These are phyloP conservation scores for Erpetoichthys calabaricus DNA, from an alignment of 2,797 vertebrate species.

Conservation along the genomic window DNA sequence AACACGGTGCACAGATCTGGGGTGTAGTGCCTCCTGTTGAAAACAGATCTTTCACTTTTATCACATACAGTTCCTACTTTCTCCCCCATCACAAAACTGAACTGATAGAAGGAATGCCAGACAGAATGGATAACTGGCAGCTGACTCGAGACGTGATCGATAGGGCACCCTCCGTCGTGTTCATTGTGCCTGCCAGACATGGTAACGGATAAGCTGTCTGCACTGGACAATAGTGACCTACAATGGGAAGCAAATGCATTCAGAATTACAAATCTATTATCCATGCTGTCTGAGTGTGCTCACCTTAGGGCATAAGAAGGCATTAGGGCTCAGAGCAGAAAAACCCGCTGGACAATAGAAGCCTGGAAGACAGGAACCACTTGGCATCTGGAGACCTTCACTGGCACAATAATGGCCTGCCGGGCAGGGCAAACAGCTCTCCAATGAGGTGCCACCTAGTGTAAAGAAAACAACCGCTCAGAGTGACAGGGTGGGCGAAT, in stretches of 20 bases:
- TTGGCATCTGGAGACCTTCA: constrained; percentile 47
- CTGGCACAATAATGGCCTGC: constrained; percentile 67
- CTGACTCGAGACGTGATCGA: constrained; percentile 17
- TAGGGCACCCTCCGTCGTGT: constrained; percentile 41
- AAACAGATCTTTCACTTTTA: too few species aligned
- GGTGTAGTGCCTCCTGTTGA: too few species aligned
- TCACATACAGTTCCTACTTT: too few species aligned
- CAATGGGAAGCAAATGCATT: too few species aligned
- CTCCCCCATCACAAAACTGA: too few species aligned
- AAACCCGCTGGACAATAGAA: constrained; percentile 67
- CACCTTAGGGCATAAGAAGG: constrained; percentile 73
- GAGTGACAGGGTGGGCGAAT: not conserved
- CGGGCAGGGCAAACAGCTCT: constrained; percentile 64
- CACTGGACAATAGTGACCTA: constrained; percentile 69
- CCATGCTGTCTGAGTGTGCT: not conserved
- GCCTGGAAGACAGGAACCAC: constrained; percentile 54
- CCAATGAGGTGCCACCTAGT: constrained; percentile 57
- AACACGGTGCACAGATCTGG: too few species aligned
- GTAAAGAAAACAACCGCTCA: not conserved
- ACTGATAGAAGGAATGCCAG: too few species aligned
- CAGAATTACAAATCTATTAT: too few species aligned
- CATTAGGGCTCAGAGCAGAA: constrained; percentile 51
- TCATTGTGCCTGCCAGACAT: constrained; percentile 67
- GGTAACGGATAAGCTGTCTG: constrained; percentile 44
- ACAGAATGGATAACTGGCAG: too few species aligned